Percentiles rank a stretch among this genome's conserved stretches.
Conservation (phyloP, 2,113 vertebrate genomes). For the Daphoenositta chrysoptera region DNA sequence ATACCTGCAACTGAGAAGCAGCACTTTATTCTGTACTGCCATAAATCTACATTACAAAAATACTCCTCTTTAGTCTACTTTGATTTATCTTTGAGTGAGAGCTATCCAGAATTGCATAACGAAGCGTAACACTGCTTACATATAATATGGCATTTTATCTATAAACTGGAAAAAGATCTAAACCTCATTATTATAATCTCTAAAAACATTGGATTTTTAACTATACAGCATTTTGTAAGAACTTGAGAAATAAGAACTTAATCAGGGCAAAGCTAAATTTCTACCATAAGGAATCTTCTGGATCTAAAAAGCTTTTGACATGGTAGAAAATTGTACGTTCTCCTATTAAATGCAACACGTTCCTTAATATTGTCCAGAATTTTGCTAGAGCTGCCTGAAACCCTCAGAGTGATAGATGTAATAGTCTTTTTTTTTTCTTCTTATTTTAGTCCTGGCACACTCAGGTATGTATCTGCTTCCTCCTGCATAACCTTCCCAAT, state of each 20-base stretch:
- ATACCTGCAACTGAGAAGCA: neutral
- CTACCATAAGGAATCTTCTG: neutral
- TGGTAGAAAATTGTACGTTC: neutral
- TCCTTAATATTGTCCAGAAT: neutral
- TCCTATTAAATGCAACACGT: neutral
- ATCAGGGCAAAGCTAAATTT: neutral
- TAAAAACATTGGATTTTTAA: neutral
- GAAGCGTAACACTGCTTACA: neutral
- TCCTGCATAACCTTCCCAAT: neutral
- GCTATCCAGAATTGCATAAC: neutral
- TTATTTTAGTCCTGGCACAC: neutral
- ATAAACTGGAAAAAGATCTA: neutral
- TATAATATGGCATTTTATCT: neutral
- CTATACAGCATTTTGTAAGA: neutral
- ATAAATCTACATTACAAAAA: neutral
- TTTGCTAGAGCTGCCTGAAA: neutral
- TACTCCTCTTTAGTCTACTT: neutral
- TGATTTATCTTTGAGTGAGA: neutral
- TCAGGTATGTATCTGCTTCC: neutral
- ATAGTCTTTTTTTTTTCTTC: neutral
- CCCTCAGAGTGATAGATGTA: neutral
- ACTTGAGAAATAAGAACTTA: neutral
- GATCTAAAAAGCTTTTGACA: neutral
- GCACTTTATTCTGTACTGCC: neutral
- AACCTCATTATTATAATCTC: constrained; percentile 13